Evolutionary conservation across 2,888 invertebrate genomes (phyloP).

Genomic region (Neoscelio sp.): DNA sequence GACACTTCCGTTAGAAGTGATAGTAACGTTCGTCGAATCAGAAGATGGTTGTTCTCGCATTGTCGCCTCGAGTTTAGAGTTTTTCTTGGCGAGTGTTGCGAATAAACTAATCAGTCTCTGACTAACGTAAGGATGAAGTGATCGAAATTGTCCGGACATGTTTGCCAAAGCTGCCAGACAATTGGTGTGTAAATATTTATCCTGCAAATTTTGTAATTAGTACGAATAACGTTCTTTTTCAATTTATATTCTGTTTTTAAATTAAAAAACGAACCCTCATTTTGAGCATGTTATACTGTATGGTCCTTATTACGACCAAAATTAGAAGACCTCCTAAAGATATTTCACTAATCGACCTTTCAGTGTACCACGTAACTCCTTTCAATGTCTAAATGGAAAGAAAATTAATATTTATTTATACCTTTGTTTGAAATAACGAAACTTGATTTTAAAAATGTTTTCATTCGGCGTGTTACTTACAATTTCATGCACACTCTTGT

Average conservation of each 20-base stretch:
- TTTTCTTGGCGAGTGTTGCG: constrained; percentile 95
- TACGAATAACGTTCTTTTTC: no score
- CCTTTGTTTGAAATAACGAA: neutral
- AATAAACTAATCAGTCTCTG: constrained; percentile 96
- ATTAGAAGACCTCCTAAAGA: constrained; percentile 97
- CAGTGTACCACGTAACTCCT: constrained; percentile 96
- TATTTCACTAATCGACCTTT: constrained; percentile 95
- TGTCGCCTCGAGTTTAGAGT: constrained; percentile 86
- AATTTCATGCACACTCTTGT: constrained; percentile 96
- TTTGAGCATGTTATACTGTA: constrained; percentile 98
- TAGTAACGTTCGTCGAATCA: constrained; percentile 68
- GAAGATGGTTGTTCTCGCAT: constrained; percentile 73
- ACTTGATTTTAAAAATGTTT: neutral
- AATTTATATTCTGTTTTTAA: no score
- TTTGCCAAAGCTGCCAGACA: constrained; percentile 99
- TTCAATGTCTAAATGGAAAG: constrained; percentile 88
- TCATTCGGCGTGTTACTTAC: constrained; percentile 89
- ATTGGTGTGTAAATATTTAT: constrained; percentile 99
- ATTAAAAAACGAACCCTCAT: constrained; percentile 92
- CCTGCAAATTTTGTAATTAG: constrained; percentile 83
- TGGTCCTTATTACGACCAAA: constrained; percentile 96
- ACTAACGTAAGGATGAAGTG: constrained; percentile 97
- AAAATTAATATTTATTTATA: neutral
- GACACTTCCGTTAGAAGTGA: constrained; percentile 74
- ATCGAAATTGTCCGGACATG: constrained; percentile 97